A percentile compares a stretch with the other conserved stretches of the same genome.
These are phyloP conservation scores for Athalia cordata DNA, from an alignment of 2,888 invertebrate species.

Conservation along the genomic window DNA sequence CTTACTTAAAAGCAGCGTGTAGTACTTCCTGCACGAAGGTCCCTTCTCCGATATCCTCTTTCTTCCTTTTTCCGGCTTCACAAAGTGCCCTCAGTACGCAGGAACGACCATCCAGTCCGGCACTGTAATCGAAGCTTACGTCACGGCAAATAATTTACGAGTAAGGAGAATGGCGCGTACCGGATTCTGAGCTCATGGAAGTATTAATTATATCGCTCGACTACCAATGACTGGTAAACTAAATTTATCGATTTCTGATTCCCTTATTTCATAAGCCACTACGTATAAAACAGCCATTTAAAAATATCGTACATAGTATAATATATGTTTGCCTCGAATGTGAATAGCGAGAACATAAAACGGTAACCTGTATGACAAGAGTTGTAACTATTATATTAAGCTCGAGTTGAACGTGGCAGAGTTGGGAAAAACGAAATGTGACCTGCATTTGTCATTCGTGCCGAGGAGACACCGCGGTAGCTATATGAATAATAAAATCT, in stretches of 20 bases:
- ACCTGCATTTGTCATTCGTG: constrained; percentile 36
- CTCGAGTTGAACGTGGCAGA: background rate
- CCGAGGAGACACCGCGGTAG: constrained; percentile 23
- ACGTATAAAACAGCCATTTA: background rate
- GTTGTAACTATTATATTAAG: constrained; percentile 25
- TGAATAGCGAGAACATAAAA: constrained; percentile 1
- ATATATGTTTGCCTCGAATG: background rate
- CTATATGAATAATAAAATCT: constrained; percentile 43
- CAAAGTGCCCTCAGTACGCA: constrained; percentile 85
- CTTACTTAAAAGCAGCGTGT: constrained; percentile 69
- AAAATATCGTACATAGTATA: background rate
- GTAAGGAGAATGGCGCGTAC: background rate
- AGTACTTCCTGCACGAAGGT: constrained; percentile 69
- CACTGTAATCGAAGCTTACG: constrained; percentile 73
- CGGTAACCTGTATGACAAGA: background rate
- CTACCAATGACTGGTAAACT: background rate
- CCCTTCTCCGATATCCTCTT: constrained; percentile 62
- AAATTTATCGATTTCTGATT: background rate
- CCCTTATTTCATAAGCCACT: background rate
- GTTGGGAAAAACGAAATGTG: constrained; percentile 22
- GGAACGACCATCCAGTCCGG: constrained; percentile 83
- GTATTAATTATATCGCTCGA: background rate
- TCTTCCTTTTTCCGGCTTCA: constrained; percentile 79
- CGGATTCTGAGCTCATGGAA: constrained; percentile 1
- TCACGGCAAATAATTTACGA: constrained; percentile 25